Base-by-base conservation (phyloP, 2,888 invertebrate species). In the Spatulosminthurus flaviceps region DNA sequence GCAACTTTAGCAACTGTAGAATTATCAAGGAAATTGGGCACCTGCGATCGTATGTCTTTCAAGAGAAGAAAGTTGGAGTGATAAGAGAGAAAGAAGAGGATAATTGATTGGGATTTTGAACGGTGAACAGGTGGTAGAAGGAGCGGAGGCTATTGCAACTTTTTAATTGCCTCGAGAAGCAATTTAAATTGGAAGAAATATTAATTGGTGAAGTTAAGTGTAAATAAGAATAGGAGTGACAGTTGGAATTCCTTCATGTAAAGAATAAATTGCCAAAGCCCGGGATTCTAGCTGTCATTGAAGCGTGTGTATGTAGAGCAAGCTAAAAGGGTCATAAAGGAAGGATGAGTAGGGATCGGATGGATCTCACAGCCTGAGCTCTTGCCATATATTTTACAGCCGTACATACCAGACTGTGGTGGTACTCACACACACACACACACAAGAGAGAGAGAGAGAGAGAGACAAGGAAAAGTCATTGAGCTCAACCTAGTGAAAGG, bases 401-500 rank as follows among this genome's bases (percentile, higher is more conserved):
- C 5, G 34, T 34, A 34, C 34, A 34, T 34, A 34, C 9, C 4
- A 4, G 5, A 7, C 34, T 9, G 9, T 34, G 51, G 5, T 51
- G 51, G n/a, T 9, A 19, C 16, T 51, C 16, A 5, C 16, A 51
- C 51, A 51, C 19, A 51, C n/a, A n/a, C 9, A 41, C 7, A 41
- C 41, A 69, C n/a, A 13, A 34, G 69, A 16, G 16, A 29, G 69
- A 66, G 41, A 71, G 21, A n/a, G 71, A 41, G 21, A 43, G 43
- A 4, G 11, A 51, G 72, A 72, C 42, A 16, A 51, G 51, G 34
- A 51, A 51, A 51, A 51, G 51, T 51, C 51, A 51, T 51, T 26
- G 74, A 74, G 29, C 61, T 73, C 11, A 43, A 34, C 64, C 28
- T 28, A 74, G 74, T 64, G 74, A 34, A 74, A 74, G 74, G 74